phyloP scores from a whole-genome alignment of 2,113 vertebrate genomes.

The Sminthopsis crassicaudata region DNA sequence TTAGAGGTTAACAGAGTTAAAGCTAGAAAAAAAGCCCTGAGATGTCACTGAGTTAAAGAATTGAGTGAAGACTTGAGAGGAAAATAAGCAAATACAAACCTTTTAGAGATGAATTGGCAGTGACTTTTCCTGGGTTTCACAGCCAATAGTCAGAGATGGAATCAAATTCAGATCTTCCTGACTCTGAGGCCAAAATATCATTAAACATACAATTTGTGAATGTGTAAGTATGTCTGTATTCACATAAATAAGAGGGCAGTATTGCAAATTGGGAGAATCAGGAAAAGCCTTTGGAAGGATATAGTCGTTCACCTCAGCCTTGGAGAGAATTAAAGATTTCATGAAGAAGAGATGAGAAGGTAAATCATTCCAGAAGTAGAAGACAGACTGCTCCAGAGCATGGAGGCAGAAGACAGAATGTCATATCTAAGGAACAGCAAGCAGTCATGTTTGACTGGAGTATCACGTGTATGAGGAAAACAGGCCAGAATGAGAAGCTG shows the following conservation, averaged over 20 bases:
- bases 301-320: not conserved
- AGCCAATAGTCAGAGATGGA: not conserved
- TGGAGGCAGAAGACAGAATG: not conserved
- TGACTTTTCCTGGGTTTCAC: conserved; percentile 39
- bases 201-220: not conserved
- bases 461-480: not conserved
- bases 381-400: not conserved
- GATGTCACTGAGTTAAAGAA: too few species aligned
- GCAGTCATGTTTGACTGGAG: not conserved
- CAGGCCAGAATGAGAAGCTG: not conserved
- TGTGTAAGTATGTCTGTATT: not conserved
- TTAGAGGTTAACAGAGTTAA: too few species aligned
- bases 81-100: conserved; percentile 74
- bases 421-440: not conserved
- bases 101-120: conserved; percentile 67
- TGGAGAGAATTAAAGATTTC: not conserved
- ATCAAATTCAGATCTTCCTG: not conserved
- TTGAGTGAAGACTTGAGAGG: conserved; percentile 63
- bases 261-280: not conserved
- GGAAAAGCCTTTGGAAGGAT: not conserved
- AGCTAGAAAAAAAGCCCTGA: too few species aligned
- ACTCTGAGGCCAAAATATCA: not conserved
- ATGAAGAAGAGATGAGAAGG: not conserved
- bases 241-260: not conserved
- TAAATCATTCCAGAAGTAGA: not conserved